Conservation (phyloP, 2,888 invertebrate species). For the Ernsta delagoae region DNA sequence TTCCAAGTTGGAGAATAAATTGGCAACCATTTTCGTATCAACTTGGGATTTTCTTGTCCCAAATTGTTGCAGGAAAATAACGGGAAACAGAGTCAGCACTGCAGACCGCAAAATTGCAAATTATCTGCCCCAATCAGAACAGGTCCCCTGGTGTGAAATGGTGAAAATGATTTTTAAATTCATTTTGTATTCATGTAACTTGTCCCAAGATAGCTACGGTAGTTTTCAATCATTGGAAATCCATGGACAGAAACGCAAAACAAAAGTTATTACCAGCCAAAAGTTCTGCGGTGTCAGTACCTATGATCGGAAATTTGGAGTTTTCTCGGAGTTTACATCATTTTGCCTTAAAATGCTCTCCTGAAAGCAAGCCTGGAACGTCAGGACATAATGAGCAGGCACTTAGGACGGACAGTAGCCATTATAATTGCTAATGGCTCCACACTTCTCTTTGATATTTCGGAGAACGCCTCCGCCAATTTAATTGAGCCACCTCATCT, state of each 20-base stretch:
- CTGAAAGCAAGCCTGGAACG: conserved; percentile 39
- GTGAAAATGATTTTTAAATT: conserved; percentile 10
- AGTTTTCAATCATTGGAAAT: neutral
- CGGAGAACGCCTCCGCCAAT: conserved; percentile 39
- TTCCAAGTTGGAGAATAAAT: conserved; percentile 26
- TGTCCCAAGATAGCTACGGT: conserved; percentile 2
- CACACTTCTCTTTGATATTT: conserved; percentile 58
- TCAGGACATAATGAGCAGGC: conserved; percentile 67
- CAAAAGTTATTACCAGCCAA: neutral
- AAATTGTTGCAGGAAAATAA: conserved; percentile 21
- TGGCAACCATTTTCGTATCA: conserved; percentile 32
- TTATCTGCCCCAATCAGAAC: conserved; percentile 35
- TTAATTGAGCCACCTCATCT: conserved; percentile 14
- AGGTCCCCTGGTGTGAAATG: conserved; percentile 24
- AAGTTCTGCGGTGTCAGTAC: neutral
- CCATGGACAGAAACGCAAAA: neutral
- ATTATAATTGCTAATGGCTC: conserved; percentile 79
- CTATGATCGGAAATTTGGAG: neutral
- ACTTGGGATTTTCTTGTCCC: conserved; percentile 24
- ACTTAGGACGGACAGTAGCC: conserved; percentile 63
- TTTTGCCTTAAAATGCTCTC: conserved; percentile 14
- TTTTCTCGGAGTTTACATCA: neutral
- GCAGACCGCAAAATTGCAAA: conserved; percentile 34
- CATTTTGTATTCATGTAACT: conserved; percentile 7
- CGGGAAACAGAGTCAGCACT: conserved; percentile 25